A percentile compares a stretch with the other conserved stretches of the same genome.
phyloP scores from a whole-genome alignment of 1,140 invertebrate species.

The Leguminivora glycinivorella region DNA sequence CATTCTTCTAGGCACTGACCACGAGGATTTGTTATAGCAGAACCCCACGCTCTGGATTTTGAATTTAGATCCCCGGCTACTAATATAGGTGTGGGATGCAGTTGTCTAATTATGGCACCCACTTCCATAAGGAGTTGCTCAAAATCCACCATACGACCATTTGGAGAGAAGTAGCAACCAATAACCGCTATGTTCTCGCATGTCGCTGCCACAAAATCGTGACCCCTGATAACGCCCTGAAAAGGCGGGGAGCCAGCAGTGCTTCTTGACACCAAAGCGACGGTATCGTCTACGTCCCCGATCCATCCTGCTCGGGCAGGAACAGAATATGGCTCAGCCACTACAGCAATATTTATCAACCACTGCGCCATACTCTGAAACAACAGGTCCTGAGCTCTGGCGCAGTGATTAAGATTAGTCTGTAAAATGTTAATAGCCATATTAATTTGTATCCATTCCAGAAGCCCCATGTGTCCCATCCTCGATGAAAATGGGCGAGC shows the following conservation, averaged over 20 bases:
- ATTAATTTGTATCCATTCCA: not conserved
- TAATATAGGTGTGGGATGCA: not conserved
- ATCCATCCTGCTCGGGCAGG: not conserved
- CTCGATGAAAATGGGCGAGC: no score
- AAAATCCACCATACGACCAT: constrained; percentile 31
- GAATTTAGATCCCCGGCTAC: constrained; percentile 35
- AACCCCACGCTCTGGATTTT: constrained; percentile 36
- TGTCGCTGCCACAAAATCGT: not conserved
- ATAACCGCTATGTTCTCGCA: constrained; percentile 11
- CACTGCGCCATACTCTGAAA: constrained; percentile 79
- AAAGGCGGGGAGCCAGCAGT: not conserved
- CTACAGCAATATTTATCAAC: constrained; percentile 79
- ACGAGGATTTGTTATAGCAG: constrained; percentile 20
- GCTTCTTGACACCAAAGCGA: not conserved
- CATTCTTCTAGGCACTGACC: constrained; percentile 35
- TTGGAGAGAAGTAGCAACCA: constrained; percentile 36
- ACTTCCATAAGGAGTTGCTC: constrained; percentile 31
- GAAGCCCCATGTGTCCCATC: no score
- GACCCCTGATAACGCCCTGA: not conserved
- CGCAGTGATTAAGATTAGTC: constrained; percentile 31
- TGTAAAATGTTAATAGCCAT: constrained; percentile 22
- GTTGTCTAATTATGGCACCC: not conserved
- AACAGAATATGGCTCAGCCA: constrained; percentile 27
- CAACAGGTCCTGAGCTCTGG: constrained; percentile 34
- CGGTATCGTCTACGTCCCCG: constrained; percentile 6